A percentile compares a stretch with the other conserved stretches of the same genome.
These are phyloP conservation scores for Apis cerana DNA, from an alignment of 1,140 invertebrate species.

Conservation along the genomic window DNA sequence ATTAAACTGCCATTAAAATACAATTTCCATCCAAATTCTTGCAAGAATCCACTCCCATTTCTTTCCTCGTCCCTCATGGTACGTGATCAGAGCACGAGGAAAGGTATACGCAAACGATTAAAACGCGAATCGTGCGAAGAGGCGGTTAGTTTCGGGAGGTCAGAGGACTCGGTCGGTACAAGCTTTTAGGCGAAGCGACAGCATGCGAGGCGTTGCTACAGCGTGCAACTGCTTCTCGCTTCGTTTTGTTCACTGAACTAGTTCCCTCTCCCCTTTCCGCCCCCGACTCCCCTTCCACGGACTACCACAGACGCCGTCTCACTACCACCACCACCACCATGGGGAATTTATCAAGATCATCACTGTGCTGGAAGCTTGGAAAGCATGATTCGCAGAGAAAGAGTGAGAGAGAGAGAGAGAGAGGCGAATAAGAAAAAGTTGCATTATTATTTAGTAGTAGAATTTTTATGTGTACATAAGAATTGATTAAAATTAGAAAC, in stretches of 20 bases:
- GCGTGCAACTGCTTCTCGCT: conserved; percentile 69
- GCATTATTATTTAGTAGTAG: no score
- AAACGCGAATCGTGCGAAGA: not conserved
- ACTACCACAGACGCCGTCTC: conserved; percentile 44
- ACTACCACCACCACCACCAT: conserved; percentile 8
- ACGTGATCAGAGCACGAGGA: not conserved
- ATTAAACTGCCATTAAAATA: no score
- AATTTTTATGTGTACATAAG: no score
- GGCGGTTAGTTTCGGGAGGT: conserved; percentile 7
- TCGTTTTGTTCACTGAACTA: conserved; percentile 77
- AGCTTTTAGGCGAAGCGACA: conserved; percentile 45
- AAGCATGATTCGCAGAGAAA: not conserved
- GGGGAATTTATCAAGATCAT: conserved; percentile 56
- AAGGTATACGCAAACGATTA: not conserved
- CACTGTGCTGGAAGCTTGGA: conserved; percentile 44
- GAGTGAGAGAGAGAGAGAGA: conserved; percentile 7
- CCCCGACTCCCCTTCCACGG: conserved; percentile 56
- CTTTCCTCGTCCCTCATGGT: not conserved
- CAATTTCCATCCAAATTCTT: not conserved
- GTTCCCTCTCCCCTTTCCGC: conserved; percentile 67
- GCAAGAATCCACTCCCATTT: not conserved
- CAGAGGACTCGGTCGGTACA: conserved; percentile 34
- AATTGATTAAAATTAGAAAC: no score
- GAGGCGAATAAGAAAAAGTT: not conserved
- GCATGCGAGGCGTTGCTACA: conserved; percentile 53